Conservation (phyloP, 2,888 invertebrate genomes). For the Drosophila niveifrons region DNA sequence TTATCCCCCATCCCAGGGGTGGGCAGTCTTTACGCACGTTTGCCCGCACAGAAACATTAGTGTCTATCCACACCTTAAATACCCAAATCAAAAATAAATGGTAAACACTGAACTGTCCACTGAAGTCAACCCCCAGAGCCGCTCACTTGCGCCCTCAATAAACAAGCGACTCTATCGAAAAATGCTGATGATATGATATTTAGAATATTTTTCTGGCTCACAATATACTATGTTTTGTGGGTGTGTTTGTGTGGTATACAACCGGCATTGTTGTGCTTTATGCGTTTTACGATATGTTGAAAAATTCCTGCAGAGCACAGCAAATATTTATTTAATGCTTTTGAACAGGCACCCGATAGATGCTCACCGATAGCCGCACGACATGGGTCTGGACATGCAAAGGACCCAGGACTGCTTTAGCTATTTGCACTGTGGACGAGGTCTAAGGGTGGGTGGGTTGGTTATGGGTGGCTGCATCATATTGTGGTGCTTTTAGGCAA, state of each 20-base stretch:
- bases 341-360: constrained; percentile 61
- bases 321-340: constrained; percentile 81
- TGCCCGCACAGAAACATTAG: constrained; percentile 47
- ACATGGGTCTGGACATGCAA: constrained; percentile 51
- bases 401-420: constrained; percentile 37
- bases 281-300: constrained; percentile 62
- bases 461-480: constrained; percentile 13
- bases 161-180: constrained; percentile 69
- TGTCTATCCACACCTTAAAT: constrained; percentile 77
- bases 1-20: constrained; percentile 13
- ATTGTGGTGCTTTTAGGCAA: constrained; percentile 35
- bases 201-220: constrained; percentile 60
- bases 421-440: constrained; percentile 37
- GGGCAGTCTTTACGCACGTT: constrained; percentile 54
- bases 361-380: constrained; percentile 35
- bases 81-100: constrained; percentile 82
- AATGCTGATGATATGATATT: constrained; percentile 81
- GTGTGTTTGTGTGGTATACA: constrained; percentile 27
- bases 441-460: neutral
- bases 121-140: constrained; percentile 50
- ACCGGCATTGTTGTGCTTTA: constrained; percentile 52
- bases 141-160: constrained; percentile 32
- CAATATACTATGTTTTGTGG: constrained; percentile 19
- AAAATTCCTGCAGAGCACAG: constrained; percentile 79
- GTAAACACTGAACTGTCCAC: constrained; percentile 74